phyloP scores from a whole-genome alignment of 1,140 invertebrate species.

The Drosophila lini region DNA sequence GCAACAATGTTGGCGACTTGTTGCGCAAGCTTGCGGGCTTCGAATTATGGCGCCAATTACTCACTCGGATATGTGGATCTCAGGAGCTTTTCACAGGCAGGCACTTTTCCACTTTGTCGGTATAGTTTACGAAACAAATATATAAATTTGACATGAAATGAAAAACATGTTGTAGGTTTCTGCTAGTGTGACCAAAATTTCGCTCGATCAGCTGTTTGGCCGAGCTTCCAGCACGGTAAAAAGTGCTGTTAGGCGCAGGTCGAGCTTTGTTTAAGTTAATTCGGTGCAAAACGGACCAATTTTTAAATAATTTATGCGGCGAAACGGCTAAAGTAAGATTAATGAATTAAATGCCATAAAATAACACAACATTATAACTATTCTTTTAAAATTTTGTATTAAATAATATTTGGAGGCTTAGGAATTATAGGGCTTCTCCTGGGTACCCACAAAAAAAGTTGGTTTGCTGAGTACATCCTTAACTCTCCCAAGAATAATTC shows the following conservation, averaged over 20 bases:
- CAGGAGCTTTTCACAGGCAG: not conserved
- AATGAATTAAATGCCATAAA: too few species aligned
- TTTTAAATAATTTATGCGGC: too few species aligned
- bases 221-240: not conserved
- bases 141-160: constrained; percentile 22
- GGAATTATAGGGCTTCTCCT: too few species aligned
- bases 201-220: constrained; percentile 28
- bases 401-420: too few species aligned
- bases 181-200: constrained; percentile 34
- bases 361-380: too few species aligned
- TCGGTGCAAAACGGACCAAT: too few species aligned
- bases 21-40: constrained; percentile 20
- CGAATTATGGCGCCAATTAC: constrained; percentile 4
- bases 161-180: constrained; percentile 48
- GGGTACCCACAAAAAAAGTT: too few species aligned
- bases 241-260: constrained; percentile 16
- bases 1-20: constrained; percentile 21
- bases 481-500: too few species aligned
- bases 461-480: too few species aligned
- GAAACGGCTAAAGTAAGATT: too few species aligned
- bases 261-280: not conserved
- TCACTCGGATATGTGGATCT: constrained; percentile 16
- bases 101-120: constrained; percentile 13
- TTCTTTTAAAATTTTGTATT: too few species aligned
- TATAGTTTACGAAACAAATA: constrained; percentile 43